Evolutionary conservation across 2,113 vertebrate genomes (phyloP).

Genomic region (Ammospiza nelsoni): DNA sequence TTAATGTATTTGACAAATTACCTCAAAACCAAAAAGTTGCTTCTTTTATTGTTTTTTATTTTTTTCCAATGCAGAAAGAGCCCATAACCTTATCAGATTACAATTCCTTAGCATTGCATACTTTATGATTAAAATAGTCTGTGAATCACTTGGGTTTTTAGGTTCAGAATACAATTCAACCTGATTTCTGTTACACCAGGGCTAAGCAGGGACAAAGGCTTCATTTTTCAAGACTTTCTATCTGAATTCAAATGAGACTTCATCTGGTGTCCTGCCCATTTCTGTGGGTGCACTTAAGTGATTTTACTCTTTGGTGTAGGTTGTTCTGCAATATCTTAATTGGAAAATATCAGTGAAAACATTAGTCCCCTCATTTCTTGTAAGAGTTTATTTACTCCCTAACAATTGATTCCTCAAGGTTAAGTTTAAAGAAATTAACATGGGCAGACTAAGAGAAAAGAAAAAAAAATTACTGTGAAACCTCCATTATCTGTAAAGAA

Average conservation of each 20-base stretch:
- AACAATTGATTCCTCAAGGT: background rate
- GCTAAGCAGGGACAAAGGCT: background rate
- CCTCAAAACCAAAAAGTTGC: background rate
- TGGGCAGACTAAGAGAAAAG: background rate
- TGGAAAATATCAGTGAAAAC: background rate
- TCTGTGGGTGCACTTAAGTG: background rate
- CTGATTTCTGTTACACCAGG: background rate
- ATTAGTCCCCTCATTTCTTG: background rate
- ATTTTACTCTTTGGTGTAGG: background rate
- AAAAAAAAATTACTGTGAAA: background rate
- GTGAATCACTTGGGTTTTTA: background rate
- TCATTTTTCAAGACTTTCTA: background rate
- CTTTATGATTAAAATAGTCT: background rate
- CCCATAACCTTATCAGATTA: background rate
- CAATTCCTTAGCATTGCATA: background rate
- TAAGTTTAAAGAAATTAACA: background rate
- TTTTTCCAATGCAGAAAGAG: background rate
- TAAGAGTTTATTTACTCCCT: background rate
- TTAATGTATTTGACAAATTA: constrained; percentile 7
- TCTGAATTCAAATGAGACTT: background rate
- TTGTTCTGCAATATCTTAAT: background rate
- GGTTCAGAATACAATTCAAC: background rate
- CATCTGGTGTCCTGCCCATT: background rate
- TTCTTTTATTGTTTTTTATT: background rate
- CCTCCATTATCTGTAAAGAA: background rate